These are phyloP conservation scores for Physella acuta DNA, from an alignment of 1,140 invertebrate species.

Conservation along the genomic window DNA sequence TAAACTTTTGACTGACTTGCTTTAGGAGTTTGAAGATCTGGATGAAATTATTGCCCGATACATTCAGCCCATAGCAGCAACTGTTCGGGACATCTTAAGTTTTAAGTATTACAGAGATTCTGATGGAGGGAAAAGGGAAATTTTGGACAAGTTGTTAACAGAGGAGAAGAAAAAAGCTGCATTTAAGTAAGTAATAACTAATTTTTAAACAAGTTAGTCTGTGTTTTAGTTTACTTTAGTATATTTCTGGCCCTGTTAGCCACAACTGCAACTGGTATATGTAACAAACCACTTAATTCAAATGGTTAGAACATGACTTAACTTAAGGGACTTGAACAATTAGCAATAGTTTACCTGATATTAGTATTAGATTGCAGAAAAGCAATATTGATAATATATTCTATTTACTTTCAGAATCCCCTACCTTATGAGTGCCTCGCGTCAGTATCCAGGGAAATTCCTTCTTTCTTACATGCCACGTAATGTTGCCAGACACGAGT, in stretches of 20 bases:
- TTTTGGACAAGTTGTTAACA: conserved; percentile 80
- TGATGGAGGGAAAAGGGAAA: conserved; percentile 70
- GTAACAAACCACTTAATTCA: too few species aligned
- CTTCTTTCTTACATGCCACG: conserved; percentile 90
- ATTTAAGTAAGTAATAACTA: conserved; percentile 49
- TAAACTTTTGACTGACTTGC: conserved; percentile 7
- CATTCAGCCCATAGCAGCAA: conserved; percentile 92
- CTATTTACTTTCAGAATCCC: conserved; percentile 53
- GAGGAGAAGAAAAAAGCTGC: conserved; percentile 58
- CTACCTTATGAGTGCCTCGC: conserved; percentile 59
- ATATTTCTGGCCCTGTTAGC: too few species aligned
- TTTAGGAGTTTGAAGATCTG: conserved; percentile 90
- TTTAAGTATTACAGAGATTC: conserved; percentile 87
- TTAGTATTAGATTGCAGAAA: too few species aligned
- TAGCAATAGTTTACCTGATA: too few species aligned
- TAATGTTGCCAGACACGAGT: conserved; percentile 83
- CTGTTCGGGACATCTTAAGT: conserved; percentile 83
- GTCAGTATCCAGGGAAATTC: conserved; percentile 91
- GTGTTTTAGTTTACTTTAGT: too few species aligned
- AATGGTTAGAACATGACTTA: too few species aligned
- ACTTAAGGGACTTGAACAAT: too few species aligned
- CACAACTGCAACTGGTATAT: too few species aligned
- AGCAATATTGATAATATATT: too few species aligned
- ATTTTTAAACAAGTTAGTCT: too few species aligned
- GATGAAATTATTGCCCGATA: conserved; percentile 98